Percentiles rank a stretch among this genome's conserved stretches.
Conservation (phyloP, 1,140 invertebrate genomes). For the Pygmarrhopalites habei region DNA sequence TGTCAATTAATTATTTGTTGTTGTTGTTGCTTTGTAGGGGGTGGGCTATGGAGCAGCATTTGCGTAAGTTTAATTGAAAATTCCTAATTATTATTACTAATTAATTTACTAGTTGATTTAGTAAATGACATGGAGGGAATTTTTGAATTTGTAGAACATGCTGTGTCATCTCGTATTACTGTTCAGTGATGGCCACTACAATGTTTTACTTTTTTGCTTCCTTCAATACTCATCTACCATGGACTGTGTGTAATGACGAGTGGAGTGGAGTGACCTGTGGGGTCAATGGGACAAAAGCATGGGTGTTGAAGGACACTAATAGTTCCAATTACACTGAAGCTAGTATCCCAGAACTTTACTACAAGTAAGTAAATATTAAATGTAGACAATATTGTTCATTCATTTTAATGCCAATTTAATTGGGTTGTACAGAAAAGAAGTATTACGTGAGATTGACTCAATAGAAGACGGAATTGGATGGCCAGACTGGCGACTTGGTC, state of each 20-base stretch:
- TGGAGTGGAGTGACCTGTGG: conserved; percentile 24
- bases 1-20: conserved; percentile 45
- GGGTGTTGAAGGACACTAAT: too few relatives aligned
- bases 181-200: conserved; percentile 44
- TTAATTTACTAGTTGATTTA: too few relatives aligned
- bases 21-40: conserved; percentile 44
- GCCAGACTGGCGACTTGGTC: conserved; percentile 64
- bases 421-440: conserved; percentile 50
- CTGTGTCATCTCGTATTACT: conserved; percentile 44
- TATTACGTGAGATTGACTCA: conserved; percentile 49
- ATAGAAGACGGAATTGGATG: conserved; percentile 66
- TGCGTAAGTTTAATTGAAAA: conserved; percentile 31
- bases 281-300: neutral
- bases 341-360: too few relatives aligned
- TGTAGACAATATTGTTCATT: too few relatives aligned
- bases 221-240: conserved; percentile 40
- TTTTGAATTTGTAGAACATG: too few relatives aligned
- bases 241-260: conserved; percentile 41
- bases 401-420: neutral
- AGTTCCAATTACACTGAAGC: neutral
- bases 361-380: neutral
- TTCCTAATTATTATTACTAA: too few relatives aligned
- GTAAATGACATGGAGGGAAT: too few relatives aligned
- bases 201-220: conserved; percentile 46
- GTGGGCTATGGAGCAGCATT: conserved; percentile 18